Conservation (phyloP, 2,888 invertebrate genomes). For the Cheilosia grossa region DNA sequence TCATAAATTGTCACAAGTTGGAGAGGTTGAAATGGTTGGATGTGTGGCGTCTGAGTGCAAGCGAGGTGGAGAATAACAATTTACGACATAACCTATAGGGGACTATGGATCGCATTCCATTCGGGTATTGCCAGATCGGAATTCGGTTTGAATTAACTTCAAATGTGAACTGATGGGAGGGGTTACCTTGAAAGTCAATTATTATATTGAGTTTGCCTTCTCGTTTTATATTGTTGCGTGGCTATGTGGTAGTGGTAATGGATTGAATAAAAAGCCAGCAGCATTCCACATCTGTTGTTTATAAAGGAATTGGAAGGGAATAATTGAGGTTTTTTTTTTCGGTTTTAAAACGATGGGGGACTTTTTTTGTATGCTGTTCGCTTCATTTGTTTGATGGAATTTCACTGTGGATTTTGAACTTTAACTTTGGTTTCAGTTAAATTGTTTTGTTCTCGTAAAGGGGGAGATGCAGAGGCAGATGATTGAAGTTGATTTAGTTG, state of each 20-base stretch:
- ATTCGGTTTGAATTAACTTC: conserved; percentile 15
- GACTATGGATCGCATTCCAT: conserved; percentile 71
- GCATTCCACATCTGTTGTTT: conserved; percentile 72
- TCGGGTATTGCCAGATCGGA: conserved; percentile 57
- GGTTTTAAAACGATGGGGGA: conserved; percentile 36
- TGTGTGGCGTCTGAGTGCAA: neutral
- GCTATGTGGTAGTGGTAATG: conserved; percentile 34
- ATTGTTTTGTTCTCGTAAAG: neutral
- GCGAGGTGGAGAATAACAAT: conserved; percentile 56
- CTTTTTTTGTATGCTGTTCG: conserved; percentile 41
- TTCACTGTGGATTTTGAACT: conserved; percentile 49
- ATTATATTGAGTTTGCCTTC: conserved; percentile 57
- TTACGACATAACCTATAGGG: conserved; percentile 73
- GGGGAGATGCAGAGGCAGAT: neutral
- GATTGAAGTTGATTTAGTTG: neutral
- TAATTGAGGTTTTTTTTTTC: conserved; percentile 52
- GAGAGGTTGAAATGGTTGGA: conserved; percentile 14
- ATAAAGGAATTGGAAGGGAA: conserved; percentile 68
- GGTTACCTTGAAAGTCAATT: conserved; percentile 73
- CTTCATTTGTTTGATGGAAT: conserved; percentile 32
- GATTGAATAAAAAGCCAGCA: conserved; percentile 46
- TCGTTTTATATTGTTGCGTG: conserved; percentile 37
- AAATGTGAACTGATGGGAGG: conserved; percentile 52
- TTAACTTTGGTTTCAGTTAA: conserved; percentile 25
- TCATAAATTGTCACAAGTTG: conserved; percentile 48